Evolutionary conservation across 2,113 vertebrate genomes (phyloP).

Genomic region (Pelecanus crispus): DNA sequence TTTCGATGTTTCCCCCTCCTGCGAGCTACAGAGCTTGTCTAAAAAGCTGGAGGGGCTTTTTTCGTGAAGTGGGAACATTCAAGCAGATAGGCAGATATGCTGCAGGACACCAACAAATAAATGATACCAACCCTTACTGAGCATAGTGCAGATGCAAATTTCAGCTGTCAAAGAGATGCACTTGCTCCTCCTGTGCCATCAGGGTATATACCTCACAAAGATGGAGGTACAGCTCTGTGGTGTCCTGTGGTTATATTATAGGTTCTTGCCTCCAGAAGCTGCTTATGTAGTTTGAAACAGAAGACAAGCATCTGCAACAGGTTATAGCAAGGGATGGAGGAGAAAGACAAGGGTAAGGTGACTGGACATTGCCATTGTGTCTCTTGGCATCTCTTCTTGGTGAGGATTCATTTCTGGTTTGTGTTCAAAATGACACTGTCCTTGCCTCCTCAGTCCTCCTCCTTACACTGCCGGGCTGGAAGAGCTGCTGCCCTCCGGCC

Average conservation of each 20-base stretch:
- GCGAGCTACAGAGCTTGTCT: not conserved
- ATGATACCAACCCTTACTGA: not conserved
- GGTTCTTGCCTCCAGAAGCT: not conserved
- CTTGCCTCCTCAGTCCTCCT: not conserved
- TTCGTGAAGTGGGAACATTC: not conserved
- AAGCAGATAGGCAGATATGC: not conserved
- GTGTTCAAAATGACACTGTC: not conserved
- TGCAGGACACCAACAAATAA: not conserved
- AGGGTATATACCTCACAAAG: not conserved
- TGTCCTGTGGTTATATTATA: not conserved
- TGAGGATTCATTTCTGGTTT: not conserved
- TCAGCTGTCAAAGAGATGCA: not conserved
- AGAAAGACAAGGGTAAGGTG: not conserved
- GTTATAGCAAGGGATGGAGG: not conserved
- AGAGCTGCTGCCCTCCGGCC: not conserved
- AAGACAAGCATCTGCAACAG: not conserved
- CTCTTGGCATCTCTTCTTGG: not conserved
- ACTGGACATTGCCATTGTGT: not conserved
- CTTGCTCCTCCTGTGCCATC: not conserved
- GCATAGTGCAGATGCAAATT: not conserved
- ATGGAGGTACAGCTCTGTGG: not conserved
- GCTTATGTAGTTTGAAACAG: not conserved
- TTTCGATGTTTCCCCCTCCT: not conserved
- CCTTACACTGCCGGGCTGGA: not conserved
- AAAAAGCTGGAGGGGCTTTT: not conserved